Percentiles rank a stretch among this genome's conserved stretches.
Conservation (phyloP, 2,888 invertebrate species). For the Nomada ferruginata region DNA sequence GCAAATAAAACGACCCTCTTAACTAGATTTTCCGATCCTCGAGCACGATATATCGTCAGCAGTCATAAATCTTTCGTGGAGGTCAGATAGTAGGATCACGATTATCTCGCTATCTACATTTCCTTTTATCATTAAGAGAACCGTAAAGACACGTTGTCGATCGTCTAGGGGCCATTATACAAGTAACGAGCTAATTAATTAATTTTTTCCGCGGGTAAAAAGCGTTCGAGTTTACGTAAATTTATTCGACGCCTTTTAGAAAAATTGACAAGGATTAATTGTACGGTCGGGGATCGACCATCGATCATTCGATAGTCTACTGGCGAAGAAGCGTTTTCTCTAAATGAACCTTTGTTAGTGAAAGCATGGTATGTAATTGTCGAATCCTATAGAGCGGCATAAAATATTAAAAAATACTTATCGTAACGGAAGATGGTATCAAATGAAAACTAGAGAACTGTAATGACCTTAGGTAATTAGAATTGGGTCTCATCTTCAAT, state of each 20-base stretch:
- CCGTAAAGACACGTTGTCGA: conserved; percentile 13
- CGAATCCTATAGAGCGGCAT: too few relatives aligned
- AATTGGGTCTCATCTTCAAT: too few relatives aligned
- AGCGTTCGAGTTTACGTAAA: background rate
- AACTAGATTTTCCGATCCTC: conserved; percentile 54
- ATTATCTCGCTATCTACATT: conserved; percentile 38
- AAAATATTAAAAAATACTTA: too few relatives aligned
- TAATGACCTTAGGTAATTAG: too few relatives aligned
- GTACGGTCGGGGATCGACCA: background rate
- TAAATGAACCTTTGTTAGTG: too few relatives aligned
- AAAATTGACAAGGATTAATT: conserved; percentile 7
- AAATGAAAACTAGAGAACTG: too few relatives aligned
- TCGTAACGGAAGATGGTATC: too few relatives aligned
- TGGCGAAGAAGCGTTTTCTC: background rate
- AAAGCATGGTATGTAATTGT: background rate
- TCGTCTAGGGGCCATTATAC: background rate
- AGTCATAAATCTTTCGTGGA: conserved; percentile 51
- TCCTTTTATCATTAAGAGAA: conserved; percentile 37
- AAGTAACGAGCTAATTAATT: conserved; percentile 19
- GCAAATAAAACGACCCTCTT: conserved; percentile 23
- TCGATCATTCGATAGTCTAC: background rate
- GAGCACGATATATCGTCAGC: conserved; percentile 37
- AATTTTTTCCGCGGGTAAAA: background rate
- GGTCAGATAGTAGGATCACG: conserved; percentile 36
- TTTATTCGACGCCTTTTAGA: background rate